Evolutionary conservation across 1,140 invertebrate genomes (phyloP).

Genomic region (Aphelenchoides fujianensis): DNA sequence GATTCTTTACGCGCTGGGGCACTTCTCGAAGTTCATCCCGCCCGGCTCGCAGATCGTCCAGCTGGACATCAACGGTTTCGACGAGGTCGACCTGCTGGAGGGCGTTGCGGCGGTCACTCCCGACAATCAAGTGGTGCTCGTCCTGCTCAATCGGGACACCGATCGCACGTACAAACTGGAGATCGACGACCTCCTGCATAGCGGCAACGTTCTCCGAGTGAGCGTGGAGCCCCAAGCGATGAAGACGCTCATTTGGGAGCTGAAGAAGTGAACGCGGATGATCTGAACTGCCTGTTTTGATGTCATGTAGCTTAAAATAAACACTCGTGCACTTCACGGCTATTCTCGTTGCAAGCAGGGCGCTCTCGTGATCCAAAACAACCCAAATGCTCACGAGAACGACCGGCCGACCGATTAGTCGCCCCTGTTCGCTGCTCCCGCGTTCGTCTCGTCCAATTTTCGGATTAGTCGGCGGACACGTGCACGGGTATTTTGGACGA

Average conservation of each 20-base stretch:
- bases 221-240: neutral
- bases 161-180: neutral
- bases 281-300: slow-evolving; percentile 1
- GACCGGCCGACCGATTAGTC: neutral
- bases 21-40: slow-evolving; percentile 63
- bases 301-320: neutral
- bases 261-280: neutral
- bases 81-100: neutral
- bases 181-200: neutral
- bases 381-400: neutral
- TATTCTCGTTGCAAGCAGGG: no score
- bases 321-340: neutral
- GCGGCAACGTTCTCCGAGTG: neutral
- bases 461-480: no score
- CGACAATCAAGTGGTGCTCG: neutral
- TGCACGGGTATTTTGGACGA: no score
- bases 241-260: slow-evolving; percentile 5
- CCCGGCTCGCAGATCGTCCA: slow-evolving; percentile 27
- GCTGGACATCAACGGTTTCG: neutral
- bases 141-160: neutral
- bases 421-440: neutral
- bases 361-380: neutral
- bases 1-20: slow-evolving; percentile 80
- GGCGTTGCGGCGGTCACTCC: slow-evolving; percentile 9
- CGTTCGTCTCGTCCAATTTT: no score